Evolutionary conservation across 2,888 invertebrate genomes (phyloP), one percentile per base, ranked within the genome.

Genomic region (Protophormia terraenovae): DNA sequence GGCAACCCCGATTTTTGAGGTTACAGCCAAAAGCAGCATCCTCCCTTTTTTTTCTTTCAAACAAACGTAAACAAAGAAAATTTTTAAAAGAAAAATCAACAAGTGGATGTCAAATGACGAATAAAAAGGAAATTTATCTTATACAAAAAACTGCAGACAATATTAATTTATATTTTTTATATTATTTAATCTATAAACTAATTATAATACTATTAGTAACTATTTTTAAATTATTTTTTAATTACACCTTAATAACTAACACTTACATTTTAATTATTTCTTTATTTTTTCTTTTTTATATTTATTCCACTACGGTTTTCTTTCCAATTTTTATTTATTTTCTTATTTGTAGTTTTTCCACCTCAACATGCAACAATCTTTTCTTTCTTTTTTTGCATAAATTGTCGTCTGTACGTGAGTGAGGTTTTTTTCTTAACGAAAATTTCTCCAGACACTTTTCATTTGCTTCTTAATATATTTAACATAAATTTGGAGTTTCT

Each of bases 31-130:
- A 7, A 50, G 38, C 80, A 80, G 85, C 85, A 85, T 85, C 85
- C 85, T 85, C 85, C 85, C 84, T 73, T 78, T 81, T 60, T 29
- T 71, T 60, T 47, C 53, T 16, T 55, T 41, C 4, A 45, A 22
- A 29, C 55, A 77, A 73, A 81, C 19, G 76, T 80, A 80, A 80
- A 84, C 80, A 84, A 80, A 84, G 80, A 81, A 83, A 73, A 38
- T 24, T 62, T 45, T 8, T 53, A 14, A 29, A 77, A 80, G 69
- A 67, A 55, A 58, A 72, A 27, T 73, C 82, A 78, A 69, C 86
- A 87, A 88, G 88, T 87, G 81, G 72, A 62, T 81, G 76, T 60
- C 50, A 64, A 75, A 66, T 53, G 41, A 22, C 62, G 16, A 64
- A 71, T 22, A 47, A 27, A 64, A 53, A 0, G 8, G 41, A 47